A percentile compares a stretch with the other conserved stretches of the same genome.
phyloP scores from a whole-genome alignment of 2,888 invertebrate genomes.

The Lycaena phlaeas region DNA sequence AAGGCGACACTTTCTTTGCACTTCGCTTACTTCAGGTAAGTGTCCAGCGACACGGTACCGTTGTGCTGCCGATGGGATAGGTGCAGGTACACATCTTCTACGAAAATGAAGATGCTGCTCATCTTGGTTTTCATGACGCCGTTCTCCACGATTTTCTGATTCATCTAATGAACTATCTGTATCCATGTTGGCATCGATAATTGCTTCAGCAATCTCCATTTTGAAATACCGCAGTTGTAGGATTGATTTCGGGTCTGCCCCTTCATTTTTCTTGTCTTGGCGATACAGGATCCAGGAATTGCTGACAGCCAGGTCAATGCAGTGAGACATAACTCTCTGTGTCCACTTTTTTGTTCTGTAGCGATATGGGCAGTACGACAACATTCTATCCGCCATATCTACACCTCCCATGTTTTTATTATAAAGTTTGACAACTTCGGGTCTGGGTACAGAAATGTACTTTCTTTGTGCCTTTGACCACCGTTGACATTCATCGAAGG shows the following conservation, averaged over 20 bases:
- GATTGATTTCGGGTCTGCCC: slow-evolving; percentile 5
- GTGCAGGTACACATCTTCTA: too few species aligned
- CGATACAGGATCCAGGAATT: slow-evolving; percentile 15
- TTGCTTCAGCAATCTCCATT: slow-evolving; percentile 1
- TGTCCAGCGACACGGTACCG: too few species aligned
- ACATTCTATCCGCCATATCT: background rate
- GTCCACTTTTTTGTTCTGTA: slow-evolving; percentile 18
- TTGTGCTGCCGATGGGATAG: background rate
- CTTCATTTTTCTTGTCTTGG: background rate
- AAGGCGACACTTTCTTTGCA: too few species aligned
- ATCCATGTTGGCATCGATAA: background rate
- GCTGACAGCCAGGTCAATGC: slow-evolving; percentile 15
- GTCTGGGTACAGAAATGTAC: background rate
- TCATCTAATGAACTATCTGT: too few species aligned
- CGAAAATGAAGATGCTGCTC: too few species aligned
- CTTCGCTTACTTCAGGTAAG: too few species aligned
- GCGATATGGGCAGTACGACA: slow-evolving; percentile 13
- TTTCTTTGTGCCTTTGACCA: background rate
- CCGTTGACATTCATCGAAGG: background rate
- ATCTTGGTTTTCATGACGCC: background rate
- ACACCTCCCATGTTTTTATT: too few species aligned
- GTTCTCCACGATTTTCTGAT: too few species aligned
- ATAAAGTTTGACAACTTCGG: background rate
- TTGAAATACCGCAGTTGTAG: slow-evolving; percentile 9
- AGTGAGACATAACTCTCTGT: slow-evolving; percentile 14